Evolutionary conservation across 2,113 vertebrate species (phyloP), one percentile per base, ranked within the genome.

Genomic region (Bambusicola thoracicus): DNA sequence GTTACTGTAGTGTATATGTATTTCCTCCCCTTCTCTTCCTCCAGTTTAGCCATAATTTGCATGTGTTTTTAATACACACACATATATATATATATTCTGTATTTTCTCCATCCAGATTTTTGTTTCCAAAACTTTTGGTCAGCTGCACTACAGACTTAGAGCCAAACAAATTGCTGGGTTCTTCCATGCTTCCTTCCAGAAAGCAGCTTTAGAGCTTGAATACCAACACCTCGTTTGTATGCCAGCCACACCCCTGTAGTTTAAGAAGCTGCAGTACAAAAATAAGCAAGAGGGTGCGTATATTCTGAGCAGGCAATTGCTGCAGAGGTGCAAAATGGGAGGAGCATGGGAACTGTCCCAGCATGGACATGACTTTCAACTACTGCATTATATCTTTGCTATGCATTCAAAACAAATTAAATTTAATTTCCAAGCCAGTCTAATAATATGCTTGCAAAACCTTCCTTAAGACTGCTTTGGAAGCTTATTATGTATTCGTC

Each of bases 171-270:
- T 93, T 87, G 94, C 95, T 70, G 88, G 65, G 86, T 94, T 94
- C 92, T 96, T 97, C 91, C 92, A 93, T 7, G 56, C 69, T 83
- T 58, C 82, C 81, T 95, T 95, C 94, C 92, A 96, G 92, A 87
- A 96, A 92, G 58, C 82, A 73, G 81, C 78, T 84, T 79, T 66
- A 46, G 87, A 91, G 59, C 85, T 61, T 32, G 62, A 87, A 76
- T 34, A 66, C 43, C 56, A 55, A 20, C 51, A 78, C 83, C 74
- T 93, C 81, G 7, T 49, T 29, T 34, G 44, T 43, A 14, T 68
- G 38, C 73, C 69, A 51, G 77, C 41, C 86, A 51, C 78, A 38
- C 40, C 85, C 46, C 72, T 77, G 74, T 2, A 8, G 53, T 81
- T 55, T 46, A 81, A 81, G 63, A 34, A 74, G 24, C 44, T 11